Percentiles rank a stretch among this genome's conserved stretches.
Conservation (phyloP, 2,888 invertebrate species). For the Electrophaes corylata region DNA sequence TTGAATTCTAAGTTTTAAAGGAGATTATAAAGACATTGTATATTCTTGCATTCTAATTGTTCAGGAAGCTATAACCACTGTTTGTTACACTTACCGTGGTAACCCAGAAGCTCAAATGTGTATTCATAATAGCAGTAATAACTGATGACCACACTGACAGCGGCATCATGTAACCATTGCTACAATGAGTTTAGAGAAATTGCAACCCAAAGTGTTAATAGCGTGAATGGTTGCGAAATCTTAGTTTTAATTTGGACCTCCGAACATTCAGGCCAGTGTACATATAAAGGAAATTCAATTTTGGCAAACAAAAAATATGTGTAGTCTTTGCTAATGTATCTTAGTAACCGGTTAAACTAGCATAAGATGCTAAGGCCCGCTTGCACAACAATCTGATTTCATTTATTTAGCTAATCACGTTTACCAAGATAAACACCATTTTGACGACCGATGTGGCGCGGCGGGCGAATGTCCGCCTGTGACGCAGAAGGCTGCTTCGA, state of each 20-base stretch:
- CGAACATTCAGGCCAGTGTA: constrained; percentile 34
- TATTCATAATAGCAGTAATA: not conserved
- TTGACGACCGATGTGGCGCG: too few relatives aligned
- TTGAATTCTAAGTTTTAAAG: not conserved
- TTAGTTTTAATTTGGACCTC: constrained; percentile 18
- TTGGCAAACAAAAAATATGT: constrained; percentile 13
- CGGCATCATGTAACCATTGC: constrained; percentile 10
- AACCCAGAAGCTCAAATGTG: not conserved
- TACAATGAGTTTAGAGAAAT: constrained; percentile 7
- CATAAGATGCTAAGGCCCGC: too few relatives aligned
- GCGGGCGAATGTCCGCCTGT: too few relatives aligned
- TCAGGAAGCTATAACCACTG: too few relatives aligned
- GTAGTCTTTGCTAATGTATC: not conserved
- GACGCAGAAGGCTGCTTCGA: too few relatives aligned
- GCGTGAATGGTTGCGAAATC: constrained; percentile 10
- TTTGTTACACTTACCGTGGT: not conserved
- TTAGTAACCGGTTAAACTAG: not conserved
- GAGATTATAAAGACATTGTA: too few relatives aligned
- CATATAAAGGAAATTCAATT: constrained; percentile 26
- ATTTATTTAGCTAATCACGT: too few relatives aligned
- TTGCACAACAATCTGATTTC: too few relatives aligned
- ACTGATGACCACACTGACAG: not conserved
- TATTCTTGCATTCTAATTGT: too few relatives aligned
- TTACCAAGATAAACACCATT: too few relatives aligned
- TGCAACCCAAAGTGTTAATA: not conserved